Evolutionary conservation across 2,113 vertebrate species (phyloP), one percentile per base, ranked within the genome.

Genomic region (Fulmarus glacialis): DNA sequence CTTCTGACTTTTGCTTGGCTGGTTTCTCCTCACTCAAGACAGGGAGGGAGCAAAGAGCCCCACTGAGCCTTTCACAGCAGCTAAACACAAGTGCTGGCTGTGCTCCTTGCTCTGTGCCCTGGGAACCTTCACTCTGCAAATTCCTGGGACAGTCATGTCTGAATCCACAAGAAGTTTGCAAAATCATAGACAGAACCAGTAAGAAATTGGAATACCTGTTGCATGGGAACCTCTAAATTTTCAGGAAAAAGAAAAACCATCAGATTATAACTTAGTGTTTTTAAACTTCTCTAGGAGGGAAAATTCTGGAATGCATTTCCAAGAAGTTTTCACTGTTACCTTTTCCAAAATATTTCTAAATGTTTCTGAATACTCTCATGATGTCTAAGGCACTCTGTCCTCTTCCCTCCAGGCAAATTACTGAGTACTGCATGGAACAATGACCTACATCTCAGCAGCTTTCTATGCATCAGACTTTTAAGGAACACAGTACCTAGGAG

Each of bases 1-100:
- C 81, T 93, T 92, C 60, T 96, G 89, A 87, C 93, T 96, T 94
- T 95, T 91, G 58, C 66, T 96, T 96, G 94, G 68, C 89, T 93
- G 66, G 34, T 84, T 93, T 87, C 66, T 95, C 81, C 52, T 58
- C 77, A 36, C 67, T 93, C 34, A 82, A 96, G 68, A 52, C 48
- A 67, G 48, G 40, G 79, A 93, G 40, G 52, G 83, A 89, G 73
- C 60, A 80, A 59, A 89, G 23, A 85, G 40, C 45, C 88, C 90
- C 1, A 16, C 63, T 62, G 88, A 93, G 73, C 43, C 45, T 55
- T 92, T 87, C 87, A 72, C 56, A 84, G 48, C 93, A 93, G 67
- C 89, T 87, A 71, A 91, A 82, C 58, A 87, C 17, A 21, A 79
- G 14, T 42, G 30, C 20, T 89, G 80, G 56, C 11, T 26, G 4